Conservation (phyloP, 2,888 invertebrate species). For the Liodrosophila aerea region DNA sequence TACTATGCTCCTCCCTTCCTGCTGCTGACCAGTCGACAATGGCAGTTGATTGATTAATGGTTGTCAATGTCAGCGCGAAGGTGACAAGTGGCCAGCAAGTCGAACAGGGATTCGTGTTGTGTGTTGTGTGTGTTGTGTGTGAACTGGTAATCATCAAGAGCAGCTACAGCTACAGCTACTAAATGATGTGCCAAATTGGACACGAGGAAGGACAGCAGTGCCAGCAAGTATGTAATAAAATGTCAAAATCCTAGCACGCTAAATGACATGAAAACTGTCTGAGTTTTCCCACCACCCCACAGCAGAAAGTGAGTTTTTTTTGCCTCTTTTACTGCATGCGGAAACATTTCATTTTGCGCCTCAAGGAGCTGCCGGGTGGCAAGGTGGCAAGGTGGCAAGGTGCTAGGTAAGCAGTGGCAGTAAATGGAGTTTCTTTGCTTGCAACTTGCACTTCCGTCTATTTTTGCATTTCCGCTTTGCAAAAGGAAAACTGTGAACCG, state of each 20-base stretch:
- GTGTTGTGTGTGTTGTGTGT: background rate
- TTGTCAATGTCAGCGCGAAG: constrained; percentile 64
- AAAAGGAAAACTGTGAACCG: constrained; percentile 11
- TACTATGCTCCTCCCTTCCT: too few species aligned
- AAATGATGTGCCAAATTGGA: constrained; percentile 74
- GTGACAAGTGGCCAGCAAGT: constrained; percentile 70
- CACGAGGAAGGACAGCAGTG: constrained; percentile 19
- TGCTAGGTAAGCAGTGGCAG: constrained; percentile 4
- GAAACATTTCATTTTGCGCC: constrained; percentile 68
- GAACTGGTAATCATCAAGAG: constrained; percentile 28
- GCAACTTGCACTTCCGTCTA: constrained; percentile 68
- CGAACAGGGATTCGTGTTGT: constrained; percentile 33
- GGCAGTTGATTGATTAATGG: constrained; percentile 71
- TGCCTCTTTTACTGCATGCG: constrained; percentile 25
- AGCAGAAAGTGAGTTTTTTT: background rate
- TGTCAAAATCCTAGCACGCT: constrained; percentile 61
- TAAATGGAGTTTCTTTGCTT: constrained; percentile 56
- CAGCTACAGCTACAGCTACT: constrained; percentile 38
- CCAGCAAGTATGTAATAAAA: constrained; percentile 66
- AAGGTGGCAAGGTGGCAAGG: background rate
- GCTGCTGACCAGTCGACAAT: constrained; percentile 12
- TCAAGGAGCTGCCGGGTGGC: background rate
- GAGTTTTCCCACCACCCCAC: constrained; percentile 24
- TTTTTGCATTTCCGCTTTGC: constrained; percentile 72
- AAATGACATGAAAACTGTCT: constrained; percentile 63